A percentile compares a stretch with the other conserved stretches of the same genome.
These are phyloP conservation scores for Scomber japonicus DNA, from an alignment of 2,113 vertebrate species.

Conservation along the genomic window DNA sequence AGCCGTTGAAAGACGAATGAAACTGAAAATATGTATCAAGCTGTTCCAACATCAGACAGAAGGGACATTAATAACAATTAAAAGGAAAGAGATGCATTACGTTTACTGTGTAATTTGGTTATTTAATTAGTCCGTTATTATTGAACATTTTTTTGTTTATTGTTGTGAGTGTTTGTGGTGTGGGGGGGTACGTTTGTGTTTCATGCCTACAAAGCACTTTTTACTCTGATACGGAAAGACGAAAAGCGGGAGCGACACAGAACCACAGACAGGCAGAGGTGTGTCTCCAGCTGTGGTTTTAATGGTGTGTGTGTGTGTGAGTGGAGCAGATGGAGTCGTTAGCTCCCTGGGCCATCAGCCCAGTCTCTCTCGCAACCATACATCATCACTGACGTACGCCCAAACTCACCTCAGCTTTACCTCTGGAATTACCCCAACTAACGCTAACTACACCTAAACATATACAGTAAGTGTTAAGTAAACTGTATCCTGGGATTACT, in stretches of 20 bases:
- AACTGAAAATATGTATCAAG: conserved; percentile 61
- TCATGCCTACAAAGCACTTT: conserved; percentile 22
- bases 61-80: conserved; percentile 61
- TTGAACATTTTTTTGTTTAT: conserved; percentile 2
- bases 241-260: conserved; percentile 8
- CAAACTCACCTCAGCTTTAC: conserved; percentile 43
- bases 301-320: conserved; percentile 73
- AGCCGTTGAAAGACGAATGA: conserved; percentile 39
- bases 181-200: background rate
- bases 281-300: conserved; percentile 79
- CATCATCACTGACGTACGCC: conserved; percentile 51
- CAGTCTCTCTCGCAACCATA: conserved; percentile 53
- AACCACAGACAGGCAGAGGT: conserved; percentile 60
- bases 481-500: too few relatives aligned
- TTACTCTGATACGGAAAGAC: background rate
- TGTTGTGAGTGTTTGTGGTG: conserved; percentile 18
- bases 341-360: conserved; percentile 65
- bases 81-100: conserved; percentile 51
- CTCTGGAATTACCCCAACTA: conserved; percentile 28
- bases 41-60: conserved; percentile 61
- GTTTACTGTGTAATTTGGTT: conserved; percentile 32
- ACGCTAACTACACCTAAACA: background rate
- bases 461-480: background rate
- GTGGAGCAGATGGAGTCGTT: conserved; percentile 78
- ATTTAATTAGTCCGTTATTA: conserved; percentile 10